A percentile compares a stretch with the other conserved stretches of the same genome.
These are phyloP conservation scores for Chromobotia macracanthus DNA, from an alignment of 2,797 vertebrate genomes.

Conservation along the genomic window DNA sequence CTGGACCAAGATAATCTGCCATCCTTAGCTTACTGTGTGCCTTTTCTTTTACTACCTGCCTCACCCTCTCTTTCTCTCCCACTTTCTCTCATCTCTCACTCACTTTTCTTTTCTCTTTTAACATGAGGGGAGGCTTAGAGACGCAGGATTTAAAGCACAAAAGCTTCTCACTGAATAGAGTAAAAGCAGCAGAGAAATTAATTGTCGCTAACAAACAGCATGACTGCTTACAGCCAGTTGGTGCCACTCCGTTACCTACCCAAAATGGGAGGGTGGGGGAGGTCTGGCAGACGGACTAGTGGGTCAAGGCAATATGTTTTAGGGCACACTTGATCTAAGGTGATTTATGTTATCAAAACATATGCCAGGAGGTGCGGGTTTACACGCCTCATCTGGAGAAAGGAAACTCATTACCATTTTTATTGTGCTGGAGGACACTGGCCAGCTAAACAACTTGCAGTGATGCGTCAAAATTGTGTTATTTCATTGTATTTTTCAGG, in stretches of 20 bases:
- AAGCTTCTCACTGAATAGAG: slow-evolving; percentile 94
- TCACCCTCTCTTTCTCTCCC: slow-evolving; percentile 44
- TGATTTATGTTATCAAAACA: slow-evolving; percentile 66
- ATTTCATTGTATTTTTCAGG: slow-evolving; percentile 40
- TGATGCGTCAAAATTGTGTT: slow-evolving; percentile 43
- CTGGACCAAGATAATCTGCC: slow-evolving; percentile 99
- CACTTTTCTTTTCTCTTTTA: slow-evolving; percentile 81
- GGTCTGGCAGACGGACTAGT: slow-evolving; percentile 69
- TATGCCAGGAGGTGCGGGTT: slow-evolving; percentile 59
- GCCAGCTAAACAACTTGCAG: slow-evolving; percentile 51
- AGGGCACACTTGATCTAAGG: slow-evolving; percentile 66
- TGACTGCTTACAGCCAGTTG: slow-evolving; percentile 96
- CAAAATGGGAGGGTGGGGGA: slow-evolving; percentile 81
- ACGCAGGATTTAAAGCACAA: slow-evolving; percentile 99
- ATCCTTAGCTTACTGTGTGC: slow-evolving; percentile 87
- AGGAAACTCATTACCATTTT: slow-evolving; percentile 60
- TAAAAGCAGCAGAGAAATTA: slow-evolving; percentile 99
- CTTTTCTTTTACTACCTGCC: slow-evolving; percentile 69
- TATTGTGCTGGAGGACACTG: slow-evolving; percentile 58
- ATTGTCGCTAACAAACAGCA: slow-evolving; percentile 99
- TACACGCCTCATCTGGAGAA: slow-evolving; percentile 60
- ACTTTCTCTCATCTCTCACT: slow-evolving; percentile 73
- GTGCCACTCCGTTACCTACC: slow-evolving; percentile 93
- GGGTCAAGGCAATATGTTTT: slow-evolving; percentile 61
- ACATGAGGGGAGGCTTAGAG: slow-evolving; percentile 95